Evolutionary conservation across 2,888 invertebrate genomes (phyloP).

Genomic region (Agelastica alni): DNA sequence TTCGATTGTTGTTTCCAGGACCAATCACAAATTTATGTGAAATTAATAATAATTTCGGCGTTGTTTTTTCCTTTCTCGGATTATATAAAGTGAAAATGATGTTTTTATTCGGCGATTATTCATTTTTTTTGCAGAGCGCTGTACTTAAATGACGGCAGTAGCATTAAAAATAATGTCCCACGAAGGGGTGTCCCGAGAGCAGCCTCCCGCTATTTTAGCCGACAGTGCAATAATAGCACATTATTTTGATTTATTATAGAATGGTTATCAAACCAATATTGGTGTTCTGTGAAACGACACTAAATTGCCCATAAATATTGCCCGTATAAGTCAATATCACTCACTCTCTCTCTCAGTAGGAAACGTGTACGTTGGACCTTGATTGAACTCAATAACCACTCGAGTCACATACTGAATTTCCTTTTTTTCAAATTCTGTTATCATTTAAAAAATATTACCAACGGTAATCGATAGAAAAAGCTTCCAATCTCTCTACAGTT

Average conservation of each 20-base stretch:
- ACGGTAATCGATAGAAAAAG: not conserved
- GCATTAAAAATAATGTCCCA: conserved; percentile 34
- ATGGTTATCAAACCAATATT: conserved; percentile 59
- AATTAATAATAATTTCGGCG: too few relatives aligned
- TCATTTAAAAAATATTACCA: not conserved
- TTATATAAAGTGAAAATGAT: too few relatives aligned
- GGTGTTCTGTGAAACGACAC: conserved; percentile 56
- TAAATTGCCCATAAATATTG: conserved; percentile 59
- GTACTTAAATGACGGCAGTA: conserved; percentile 16
- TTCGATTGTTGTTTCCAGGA: too few relatives aligned
- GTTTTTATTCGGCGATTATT: too few relatives aligned
- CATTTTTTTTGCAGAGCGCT: not conserved
- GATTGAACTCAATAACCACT: conserved; percentile 49
- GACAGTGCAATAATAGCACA: conserved; percentile 58
- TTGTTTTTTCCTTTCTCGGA: too few relatives aligned
- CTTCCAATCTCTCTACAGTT: too few relatives aligned
- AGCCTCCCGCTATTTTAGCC: conserved; percentile 50
- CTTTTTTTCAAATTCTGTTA: conserved; percentile 17
- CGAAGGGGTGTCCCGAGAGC: conserved; percentile 31
- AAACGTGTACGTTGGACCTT: conserved; percentile 41
- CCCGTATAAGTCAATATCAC: conserved; percentile 56
- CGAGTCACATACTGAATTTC: conserved; percentile 40
- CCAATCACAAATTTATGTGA: too few relatives aligned
- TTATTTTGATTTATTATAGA: conserved; percentile 58
- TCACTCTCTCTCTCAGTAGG: conserved; percentile 28